These are phyloP conservation scores for Acromyrmex heyeri DNA, from an alignment of 1,140 invertebrate species.

Conservation along the genomic window DNA sequence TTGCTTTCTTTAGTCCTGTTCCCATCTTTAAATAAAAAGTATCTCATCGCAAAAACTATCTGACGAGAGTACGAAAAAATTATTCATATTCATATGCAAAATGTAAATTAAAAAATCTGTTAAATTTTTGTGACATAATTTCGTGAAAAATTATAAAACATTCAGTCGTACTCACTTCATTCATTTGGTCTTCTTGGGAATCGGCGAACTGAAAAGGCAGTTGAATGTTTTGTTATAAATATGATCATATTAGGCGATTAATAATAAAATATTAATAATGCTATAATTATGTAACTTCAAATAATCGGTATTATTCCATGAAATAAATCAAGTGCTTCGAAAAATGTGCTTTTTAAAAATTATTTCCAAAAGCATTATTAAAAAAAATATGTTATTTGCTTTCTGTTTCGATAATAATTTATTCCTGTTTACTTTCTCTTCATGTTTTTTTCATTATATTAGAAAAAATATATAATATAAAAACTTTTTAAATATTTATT, in stretches of 20 bases:
- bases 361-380: background rate
- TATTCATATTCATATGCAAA: background rate
- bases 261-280: background rate
- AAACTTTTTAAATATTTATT: background rate
- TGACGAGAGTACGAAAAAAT: background rate
- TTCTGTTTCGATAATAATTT: background rate
- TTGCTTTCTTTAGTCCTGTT: background rate
- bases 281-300: background rate
- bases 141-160: background rate
- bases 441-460: background rate
- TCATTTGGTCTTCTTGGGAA: background rate
- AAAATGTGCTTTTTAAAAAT: background rate
- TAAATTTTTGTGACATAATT: background rate
- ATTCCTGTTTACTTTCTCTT: background rate
- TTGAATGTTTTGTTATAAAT: conserved; percentile 2
- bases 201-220: background rate
- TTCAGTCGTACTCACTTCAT: background rate
- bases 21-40: background rate
- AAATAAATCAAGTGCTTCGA: background rate
- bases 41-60: background rate
- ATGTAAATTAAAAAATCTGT: background rate
- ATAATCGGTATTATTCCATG: background rate
- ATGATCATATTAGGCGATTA: background rate
- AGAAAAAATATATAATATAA: background rate
- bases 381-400: too few species aligned